Evolutionary conservation across 2,888 invertebrate species (phyloP), one percentile per base, ranked within the genome.

Genomic region (Ormia ochracea): DNA sequence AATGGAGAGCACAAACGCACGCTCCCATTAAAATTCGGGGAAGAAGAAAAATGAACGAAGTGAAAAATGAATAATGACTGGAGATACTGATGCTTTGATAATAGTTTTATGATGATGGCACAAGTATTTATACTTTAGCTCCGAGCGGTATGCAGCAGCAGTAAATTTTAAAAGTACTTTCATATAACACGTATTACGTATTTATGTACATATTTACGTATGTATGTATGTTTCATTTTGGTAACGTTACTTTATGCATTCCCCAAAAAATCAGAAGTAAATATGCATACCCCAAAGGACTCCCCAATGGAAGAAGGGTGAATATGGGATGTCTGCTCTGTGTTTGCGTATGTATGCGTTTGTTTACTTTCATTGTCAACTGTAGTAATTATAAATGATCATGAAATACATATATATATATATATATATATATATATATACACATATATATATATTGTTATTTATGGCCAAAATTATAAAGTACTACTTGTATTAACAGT

Each of bases 371-470:
- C 75, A 52, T 66, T 59, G 52, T 56, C 78, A 59, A 45, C 78
- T 38, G n/a, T 74, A 58, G 74, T 79, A 75, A 79, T 80, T 74
- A 70, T 72, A 76, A 80, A 66, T 72, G 66, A 76, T 66, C 66
- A 66, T 69, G 66, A 79, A 66, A 61, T 36, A n/a, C n/a, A n/a
- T n/a, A n/a, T n/a, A n/a, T n/a, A n/a, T n/a, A n/a, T n/a, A n/a
- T n/a, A n/a, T n/a, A n/a, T n/a, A n/a, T n/a, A n/a, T n/a, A n/a
- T n/a, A n/a, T n/a, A n/a, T n/a, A n/a, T n/a, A n/a, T n/a, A n/a
- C n/a, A n/a, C n/a, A n/a, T n/a, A n/a, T n/a, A n/a, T n/a, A n/a
- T n/a, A 54, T 66, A 33, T 12, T 54, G 54, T 73, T 63, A 73
- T 73, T 73, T 73, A 73, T 70, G 70, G 48, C 48, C 59, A 70